These are phyloP conservation scores for Temnothorax nylanderi DNA, from an alignment of 1,140 invertebrate species.

Conservation along the genomic window DNA sequence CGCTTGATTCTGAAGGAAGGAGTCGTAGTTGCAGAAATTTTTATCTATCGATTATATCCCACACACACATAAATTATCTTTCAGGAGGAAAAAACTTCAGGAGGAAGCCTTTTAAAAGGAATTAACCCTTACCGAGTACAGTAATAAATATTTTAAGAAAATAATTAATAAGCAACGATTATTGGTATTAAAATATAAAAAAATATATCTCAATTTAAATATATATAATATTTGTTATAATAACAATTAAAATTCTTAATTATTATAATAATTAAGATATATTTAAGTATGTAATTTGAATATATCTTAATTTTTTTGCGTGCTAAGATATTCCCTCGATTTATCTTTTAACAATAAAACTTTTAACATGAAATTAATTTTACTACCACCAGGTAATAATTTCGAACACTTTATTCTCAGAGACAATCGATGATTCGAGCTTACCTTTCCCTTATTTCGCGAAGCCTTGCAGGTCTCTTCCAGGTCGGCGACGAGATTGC, in stretches of 20 bases:
- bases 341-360: neutral
- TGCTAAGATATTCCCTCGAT: neutral
- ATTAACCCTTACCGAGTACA: neutral
- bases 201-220: neutral
- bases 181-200: neutral
- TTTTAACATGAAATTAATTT: too few species aligned
- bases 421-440: neutral
- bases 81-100: neutral
- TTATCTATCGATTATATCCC: neutral
- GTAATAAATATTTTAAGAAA: slow-evolving; percentile 3
- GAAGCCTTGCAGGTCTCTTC: slow-evolving; percentile 86
- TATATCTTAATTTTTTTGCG: too few species aligned
- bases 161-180: neutral
- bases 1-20: slow-evolving; percentile 73
- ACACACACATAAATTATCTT: neutral
- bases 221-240: too few species aligned
- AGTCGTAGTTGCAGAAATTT: neutral
- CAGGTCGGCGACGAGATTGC: slow-evolving; percentile 87
- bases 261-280: too few species aligned
- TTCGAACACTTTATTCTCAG: neutral
- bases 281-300: too few species aligned
- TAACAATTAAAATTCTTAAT: too few species aligned
- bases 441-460: slow-evolving; percentile 76
- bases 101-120: neutral
- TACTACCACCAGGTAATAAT: neutral